These are phyloP conservation scores for Polydrusus cervinus DNA, from an alignment of 2,888 invertebrate species.

Conservation along the genomic window DNA sequence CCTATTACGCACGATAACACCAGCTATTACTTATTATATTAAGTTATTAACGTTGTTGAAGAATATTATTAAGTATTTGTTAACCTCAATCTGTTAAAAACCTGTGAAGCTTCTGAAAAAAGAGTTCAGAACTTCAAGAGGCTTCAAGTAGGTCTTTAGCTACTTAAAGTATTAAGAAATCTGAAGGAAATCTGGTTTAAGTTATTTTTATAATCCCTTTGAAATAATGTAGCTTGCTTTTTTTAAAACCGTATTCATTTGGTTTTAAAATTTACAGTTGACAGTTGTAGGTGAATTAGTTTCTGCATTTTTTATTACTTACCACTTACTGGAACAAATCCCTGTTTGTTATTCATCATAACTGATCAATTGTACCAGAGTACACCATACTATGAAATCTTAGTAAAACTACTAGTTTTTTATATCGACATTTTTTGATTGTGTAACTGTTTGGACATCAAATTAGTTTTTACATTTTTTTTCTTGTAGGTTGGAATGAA, in stretches of 20 bases:
- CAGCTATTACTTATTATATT: no score
- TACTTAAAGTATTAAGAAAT: constrained; percentile 18
- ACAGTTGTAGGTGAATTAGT: background rate
- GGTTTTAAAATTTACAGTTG: background rate
- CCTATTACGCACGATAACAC: no score
- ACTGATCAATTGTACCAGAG: no score
- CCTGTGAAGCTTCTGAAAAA: constrained; percentile 22
- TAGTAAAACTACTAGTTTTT: no score
- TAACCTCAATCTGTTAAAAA: constrained; percentile 14
- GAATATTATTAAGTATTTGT: background rate
- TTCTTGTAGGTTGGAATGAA: constrained; percentile 65
- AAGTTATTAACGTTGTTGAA: no score
- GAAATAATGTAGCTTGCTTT: background rate
- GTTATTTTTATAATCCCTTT: constrained; percentile 3
- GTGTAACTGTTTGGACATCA: no score
- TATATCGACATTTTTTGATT: no score
- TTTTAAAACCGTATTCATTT: constrained; percentile 1
- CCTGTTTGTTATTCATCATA: no score
- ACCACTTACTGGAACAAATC: no score
- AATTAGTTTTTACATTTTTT: no score
- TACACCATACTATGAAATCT: no score
- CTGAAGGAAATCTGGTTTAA: constrained; percentile 4
- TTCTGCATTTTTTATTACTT: background rate
- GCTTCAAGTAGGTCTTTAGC: constrained; percentile 4
- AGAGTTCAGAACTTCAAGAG: background rate